Conservation (phyloP, 2,888 invertebrate species). For the Arge pagana region DNA sequence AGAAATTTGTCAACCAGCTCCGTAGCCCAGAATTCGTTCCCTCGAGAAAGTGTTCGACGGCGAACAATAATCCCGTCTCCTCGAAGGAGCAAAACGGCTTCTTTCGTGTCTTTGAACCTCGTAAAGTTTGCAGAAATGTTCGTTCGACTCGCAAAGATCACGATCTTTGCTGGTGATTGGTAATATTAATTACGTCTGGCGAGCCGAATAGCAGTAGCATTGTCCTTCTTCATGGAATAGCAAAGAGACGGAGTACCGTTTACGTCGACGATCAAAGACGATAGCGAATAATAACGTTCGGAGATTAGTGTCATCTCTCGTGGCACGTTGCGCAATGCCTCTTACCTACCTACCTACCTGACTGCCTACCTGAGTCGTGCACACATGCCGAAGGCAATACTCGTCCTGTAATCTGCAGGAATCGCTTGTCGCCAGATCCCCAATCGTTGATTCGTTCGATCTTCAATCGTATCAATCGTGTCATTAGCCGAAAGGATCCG, state of each 20-base stretch:
- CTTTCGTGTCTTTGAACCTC: no score
- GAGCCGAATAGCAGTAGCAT: not conserved
- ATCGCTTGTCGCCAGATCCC: not conserved
- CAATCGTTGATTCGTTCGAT: conserved; percentile 8
- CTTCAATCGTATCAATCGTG: conserved; percentile 8
- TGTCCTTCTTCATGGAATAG: conserved; percentile 23
- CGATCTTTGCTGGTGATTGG: not conserved
- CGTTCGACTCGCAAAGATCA: no score
- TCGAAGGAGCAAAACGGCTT: no score
- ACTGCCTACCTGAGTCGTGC: not conserved
- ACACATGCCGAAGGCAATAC: not conserved
- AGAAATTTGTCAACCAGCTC: no score
- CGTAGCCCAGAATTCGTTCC: no score
- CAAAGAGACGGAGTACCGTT: not conserved
- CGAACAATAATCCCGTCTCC: no score
- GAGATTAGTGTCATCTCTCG: conserved; percentile 40
- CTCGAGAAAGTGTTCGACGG: no score
- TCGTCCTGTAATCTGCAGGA: not conserved
- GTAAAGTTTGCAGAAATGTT: no score
- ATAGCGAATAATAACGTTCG: conserved; percentile 41
- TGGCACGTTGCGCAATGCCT: conserved; percentile 29
- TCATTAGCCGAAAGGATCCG: no score
- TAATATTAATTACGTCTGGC: not conserved
- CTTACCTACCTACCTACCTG: conserved; percentile 20
- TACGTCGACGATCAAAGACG: conserved; percentile 5